Percentiles rank a stretch among this genome's conserved stretches.
Conservation (phyloP, 2,888 invertebrate genomes). For the Selenia dentaria region DNA sequence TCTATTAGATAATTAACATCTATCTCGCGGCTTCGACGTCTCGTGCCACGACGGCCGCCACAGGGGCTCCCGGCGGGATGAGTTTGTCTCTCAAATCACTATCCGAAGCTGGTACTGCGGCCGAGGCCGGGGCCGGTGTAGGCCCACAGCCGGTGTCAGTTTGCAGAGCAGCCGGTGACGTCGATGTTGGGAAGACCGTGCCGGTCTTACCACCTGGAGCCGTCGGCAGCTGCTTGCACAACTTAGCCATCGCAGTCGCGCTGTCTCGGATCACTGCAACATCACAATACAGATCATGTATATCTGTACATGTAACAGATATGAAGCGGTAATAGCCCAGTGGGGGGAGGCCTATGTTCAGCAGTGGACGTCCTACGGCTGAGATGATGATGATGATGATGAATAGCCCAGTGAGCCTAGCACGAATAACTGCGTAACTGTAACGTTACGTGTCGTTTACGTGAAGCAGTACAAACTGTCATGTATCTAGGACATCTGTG, state of each 20-base stretch:
- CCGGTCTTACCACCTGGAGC: slow-evolving; percentile 35
- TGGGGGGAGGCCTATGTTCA: no score
- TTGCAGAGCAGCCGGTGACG: slow-evolving; percentile 45
- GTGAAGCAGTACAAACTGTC: no score
- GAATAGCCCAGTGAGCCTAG: no score
- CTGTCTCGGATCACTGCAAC: slow-evolving; percentile 66
- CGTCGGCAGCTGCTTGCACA: slow-evolving; percentile 60
- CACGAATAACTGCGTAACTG: no score
- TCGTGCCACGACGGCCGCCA: background rate
- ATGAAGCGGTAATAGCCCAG: no score
- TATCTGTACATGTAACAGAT: no score
- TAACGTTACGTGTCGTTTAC: no score
- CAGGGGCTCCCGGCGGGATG: background rate
- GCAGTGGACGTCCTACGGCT: no score
- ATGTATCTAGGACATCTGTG: no score
- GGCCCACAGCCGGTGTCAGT: slow-evolving; percentile 34
- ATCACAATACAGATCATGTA: no score
- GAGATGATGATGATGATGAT: no score
- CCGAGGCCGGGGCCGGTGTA: background rate
- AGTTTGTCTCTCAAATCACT: background rate
- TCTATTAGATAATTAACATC: no score
- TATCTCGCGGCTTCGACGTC: slow-evolving; percentile 6
- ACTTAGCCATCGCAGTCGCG: slow-evolving; percentile 68
- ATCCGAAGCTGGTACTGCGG: background rate
- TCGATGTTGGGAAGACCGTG: slow-evolving; percentile 52